Evolutionary conservation across 2,113 vertebrate genomes (phyloP).

Genomic region (Aplodontia rufa): DNA sequence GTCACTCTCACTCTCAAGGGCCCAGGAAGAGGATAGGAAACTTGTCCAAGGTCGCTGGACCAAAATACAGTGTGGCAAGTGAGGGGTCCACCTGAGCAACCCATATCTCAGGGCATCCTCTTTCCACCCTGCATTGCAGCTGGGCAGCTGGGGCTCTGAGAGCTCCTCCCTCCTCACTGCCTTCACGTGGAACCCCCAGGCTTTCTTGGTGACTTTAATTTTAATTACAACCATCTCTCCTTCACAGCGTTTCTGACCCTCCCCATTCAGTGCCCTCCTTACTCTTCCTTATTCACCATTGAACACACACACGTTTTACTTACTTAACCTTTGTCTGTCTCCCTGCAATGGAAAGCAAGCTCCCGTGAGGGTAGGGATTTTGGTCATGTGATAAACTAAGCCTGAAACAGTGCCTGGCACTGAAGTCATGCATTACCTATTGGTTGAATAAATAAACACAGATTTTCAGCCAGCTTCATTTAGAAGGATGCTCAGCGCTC

Average conservation of each 20-base stretch:
- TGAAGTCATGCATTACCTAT: neutral
- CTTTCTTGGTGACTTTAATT: neutral
- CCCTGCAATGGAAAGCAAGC: too few species aligned
- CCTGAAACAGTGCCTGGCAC: neutral
- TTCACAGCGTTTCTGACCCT: too few species aligned
- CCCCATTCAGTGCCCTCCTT: neutral
- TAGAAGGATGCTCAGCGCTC: neutral
- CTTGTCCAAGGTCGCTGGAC: neutral
- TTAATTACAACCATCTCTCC: neutral
- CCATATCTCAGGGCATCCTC: rapidly evolving
- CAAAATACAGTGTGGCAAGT: neutral
- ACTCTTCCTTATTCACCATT: neutral
- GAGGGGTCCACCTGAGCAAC: too few species aligned
- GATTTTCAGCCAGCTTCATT: neutral
- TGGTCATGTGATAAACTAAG: neutral
- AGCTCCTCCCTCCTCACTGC: neutral
- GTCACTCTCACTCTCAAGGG: neutral
- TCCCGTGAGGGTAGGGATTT: neutral
- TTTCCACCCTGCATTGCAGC: neutral
- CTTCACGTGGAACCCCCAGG: neutral
- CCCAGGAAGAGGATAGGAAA: neutral
- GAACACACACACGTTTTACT: neutral
- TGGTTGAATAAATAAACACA: neutral
- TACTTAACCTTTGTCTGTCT: neutral
- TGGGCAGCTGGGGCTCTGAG: neutral